Evolutionary conservation across 2,797 vertebrate genomes (phyloP).

Genomic region (Halcyon badia): DNA sequence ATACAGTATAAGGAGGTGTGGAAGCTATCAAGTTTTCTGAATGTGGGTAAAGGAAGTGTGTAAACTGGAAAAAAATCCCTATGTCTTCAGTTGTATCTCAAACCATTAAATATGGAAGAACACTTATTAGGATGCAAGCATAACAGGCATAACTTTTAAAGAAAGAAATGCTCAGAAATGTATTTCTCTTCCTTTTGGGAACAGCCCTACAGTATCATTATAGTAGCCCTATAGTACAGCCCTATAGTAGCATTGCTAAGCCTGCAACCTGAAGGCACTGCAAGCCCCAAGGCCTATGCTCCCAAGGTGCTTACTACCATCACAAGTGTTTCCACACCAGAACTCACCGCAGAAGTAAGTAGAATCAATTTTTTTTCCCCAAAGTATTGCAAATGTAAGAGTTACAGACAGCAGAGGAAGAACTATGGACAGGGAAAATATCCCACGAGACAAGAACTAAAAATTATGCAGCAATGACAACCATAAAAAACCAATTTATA

Average conservation of each 20-base stretch:
- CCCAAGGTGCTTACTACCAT: neutral
- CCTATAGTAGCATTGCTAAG: neutral
- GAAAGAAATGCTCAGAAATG: neutral
- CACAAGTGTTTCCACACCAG: neutral
- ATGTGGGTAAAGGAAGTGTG: neutral
- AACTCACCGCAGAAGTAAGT: neutral
- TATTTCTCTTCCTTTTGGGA: neutral
- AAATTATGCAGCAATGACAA: neutral
- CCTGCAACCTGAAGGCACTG: neutral
- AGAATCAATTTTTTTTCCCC: neutral
- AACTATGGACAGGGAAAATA: neutral
- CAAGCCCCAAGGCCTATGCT: neutral
- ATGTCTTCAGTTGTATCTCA: neutral
- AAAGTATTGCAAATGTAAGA: neutral
- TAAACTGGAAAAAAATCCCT: neutral
- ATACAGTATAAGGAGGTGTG: neutral
- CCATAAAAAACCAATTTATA: neutral
- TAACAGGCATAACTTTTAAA: neutral
- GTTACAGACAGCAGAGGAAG: neutral
- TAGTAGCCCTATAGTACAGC: neutral
- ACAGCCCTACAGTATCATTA: neutral
- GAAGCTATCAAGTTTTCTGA: conserved; percentile 9
- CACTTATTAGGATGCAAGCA: neutral
- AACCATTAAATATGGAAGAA: neutral
- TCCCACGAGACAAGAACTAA: neutral